Conservation (phyloP, 2,888 invertebrate species). For the Cinara cedri region DNA sequence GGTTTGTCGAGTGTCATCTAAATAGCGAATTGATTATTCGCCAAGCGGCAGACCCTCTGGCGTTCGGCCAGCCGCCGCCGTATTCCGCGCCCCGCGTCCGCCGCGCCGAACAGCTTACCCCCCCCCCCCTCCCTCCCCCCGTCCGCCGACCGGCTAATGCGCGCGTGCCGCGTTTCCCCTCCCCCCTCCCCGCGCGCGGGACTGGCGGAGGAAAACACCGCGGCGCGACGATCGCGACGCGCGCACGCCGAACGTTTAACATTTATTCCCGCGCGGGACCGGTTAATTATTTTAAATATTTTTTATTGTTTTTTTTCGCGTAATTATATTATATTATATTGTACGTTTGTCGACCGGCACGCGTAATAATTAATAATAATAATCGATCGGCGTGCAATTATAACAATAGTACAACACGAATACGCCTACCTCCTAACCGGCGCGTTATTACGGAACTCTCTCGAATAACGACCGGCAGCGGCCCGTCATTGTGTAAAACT, state of each 20-base stretch:
- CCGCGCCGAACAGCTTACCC: not conserved
- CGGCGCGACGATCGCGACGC: not conserved
- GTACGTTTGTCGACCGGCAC: too few species aligned
- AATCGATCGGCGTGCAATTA: too few species aligned
- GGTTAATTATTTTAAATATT: constrained; percentile 43
- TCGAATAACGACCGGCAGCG: too few species aligned
- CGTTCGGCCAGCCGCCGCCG: constrained; percentile 36
- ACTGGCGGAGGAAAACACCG: not conserved
- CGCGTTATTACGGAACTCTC: too few species aligned
- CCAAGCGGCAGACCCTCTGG: constrained; percentile 49
- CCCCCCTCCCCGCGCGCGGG: too few species aligned
- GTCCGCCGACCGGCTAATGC: not conserved
- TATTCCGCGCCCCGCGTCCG: not conserved
- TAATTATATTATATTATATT: too few species aligned
- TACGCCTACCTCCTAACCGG: too few species aligned
- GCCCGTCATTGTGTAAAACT: not conserved
- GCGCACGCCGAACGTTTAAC: constrained; percentile 37
- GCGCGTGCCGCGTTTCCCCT: not conserved
- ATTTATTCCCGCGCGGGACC: constrained; percentile 28
- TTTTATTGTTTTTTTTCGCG: constrained; percentile 3
- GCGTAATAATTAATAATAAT: too few species aligned
- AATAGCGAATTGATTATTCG: constrained; percentile 55
- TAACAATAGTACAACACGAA: too few species aligned
- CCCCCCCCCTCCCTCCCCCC: too few species aligned
- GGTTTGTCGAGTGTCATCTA: constrained; percentile 52